phyloP scores from a whole-genome alignment of 1,140 invertebrate species.

The Eurosta solidaginis region DNA sequence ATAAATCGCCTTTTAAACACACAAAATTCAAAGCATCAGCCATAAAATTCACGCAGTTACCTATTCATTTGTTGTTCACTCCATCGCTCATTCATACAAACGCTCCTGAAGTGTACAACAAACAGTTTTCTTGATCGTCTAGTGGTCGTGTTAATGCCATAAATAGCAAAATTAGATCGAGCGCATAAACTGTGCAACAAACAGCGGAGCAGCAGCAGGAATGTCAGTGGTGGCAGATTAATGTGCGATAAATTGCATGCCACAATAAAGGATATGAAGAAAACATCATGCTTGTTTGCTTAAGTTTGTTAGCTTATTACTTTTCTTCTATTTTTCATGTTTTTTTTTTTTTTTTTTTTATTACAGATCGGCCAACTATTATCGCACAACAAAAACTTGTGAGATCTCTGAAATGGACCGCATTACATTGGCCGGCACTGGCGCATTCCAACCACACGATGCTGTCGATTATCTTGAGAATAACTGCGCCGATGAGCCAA shows the following conservation, averaged over 20 bases:
- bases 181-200: neutral
- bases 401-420: conserved; percentile 89
- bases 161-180: neutral
- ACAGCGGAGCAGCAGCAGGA: neutral
- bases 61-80: neutral
- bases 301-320: neutral
- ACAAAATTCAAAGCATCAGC: neutral
- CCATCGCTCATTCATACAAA: neutral
- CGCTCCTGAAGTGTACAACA: neutral
- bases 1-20: conserved; percentile 2
- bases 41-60: neutral
- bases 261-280: neutral
- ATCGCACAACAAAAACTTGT: conserved; percentile 80
- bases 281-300: neutral
- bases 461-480: conserved; percentile 86
- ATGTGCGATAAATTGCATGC: conserved; percentile 8
- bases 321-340: neutral
- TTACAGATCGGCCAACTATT: conserved; percentile 85
- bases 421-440: conserved; percentile 79
- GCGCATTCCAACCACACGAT: conserved; percentile 72
- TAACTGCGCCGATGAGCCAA: conserved; percentile 87
- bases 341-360: conserved; percentile 39
- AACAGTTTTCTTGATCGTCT: neutral
- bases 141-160: conserved; percentile 2
- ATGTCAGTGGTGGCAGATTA: conserved; percentile 8